phyloP scores from a whole-genome alignment of 1,140 invertebrate species.

The Drosophila miranda region DNA sequence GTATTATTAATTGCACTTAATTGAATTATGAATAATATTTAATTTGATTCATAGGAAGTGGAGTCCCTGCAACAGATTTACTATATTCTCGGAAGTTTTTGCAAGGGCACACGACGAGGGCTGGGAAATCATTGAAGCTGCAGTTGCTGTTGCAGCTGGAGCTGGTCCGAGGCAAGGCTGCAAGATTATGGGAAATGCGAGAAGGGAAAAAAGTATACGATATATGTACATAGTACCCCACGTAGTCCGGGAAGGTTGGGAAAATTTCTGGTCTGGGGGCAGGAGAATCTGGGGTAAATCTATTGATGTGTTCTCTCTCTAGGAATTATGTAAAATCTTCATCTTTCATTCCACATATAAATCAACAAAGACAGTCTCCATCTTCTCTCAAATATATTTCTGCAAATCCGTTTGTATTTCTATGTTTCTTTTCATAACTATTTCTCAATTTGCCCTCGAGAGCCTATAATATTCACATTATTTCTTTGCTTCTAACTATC shows the following conservation, averaged over 20 bases:
- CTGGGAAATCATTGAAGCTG: conserved; percentile 21
- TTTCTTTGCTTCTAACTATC: too few species aligned
- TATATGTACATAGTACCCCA: not conserved
- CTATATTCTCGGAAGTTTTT: conserved; percentile 60
- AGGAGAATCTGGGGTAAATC: not conserved
- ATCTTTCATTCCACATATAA: too few species aligned
- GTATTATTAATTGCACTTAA: conserved; percentile 77
- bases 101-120: conserved; percentile 51
- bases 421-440: too few species aligned
- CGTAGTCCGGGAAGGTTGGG: conserved; percentile 22
- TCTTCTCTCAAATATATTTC: too few species aligned
- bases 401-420: too few species aligned
- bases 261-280: not conserved
- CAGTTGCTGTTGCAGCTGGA: conserved; percentile 5
- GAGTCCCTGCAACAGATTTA: conserved; percentile 48
- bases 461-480: too few species aligned
- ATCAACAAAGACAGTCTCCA: too few species aligned
- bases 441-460: too few species aligned
- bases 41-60: conserved; percentile 50
- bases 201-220: conserved; percentile 2
- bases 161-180: conserved; percentile 29
- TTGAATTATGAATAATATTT: conserved; percentile 73
- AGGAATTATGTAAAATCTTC: too few species aligned
- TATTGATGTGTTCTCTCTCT: too few species aligned
- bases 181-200: conserved; percentile 32